Evolutionary conservation across 1,140 invertebrate species (phyloP), one percentile per base, ranked within the genome.

Genomic region (Drosophila kanapiae): DNA sequence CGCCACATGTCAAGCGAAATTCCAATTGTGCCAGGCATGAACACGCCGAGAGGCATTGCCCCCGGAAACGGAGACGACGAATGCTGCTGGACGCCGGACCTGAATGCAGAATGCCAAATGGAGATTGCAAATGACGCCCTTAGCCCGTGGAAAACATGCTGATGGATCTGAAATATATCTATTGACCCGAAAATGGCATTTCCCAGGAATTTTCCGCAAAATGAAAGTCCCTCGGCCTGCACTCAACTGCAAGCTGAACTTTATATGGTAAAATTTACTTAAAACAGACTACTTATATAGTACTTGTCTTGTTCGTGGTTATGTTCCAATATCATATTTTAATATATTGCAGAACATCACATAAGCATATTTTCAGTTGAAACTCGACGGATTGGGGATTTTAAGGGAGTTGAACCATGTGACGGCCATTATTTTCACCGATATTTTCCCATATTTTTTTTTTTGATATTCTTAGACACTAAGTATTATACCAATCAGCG

Each of bases 131-230:
- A 85, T 76, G 67, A 54, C 65, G 60, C 54, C 65, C 58, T 14
- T 40, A 56, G n/a, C 43, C 48, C 51, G 18, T 54, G 33, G 18
- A 38, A 53, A 54, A 54, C 51, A 37, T 38, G 33, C 33, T 18
- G 33, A 23, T 23, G 54, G 61, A 71, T 72, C 65, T 53, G 54
- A 80, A 80, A 83, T 80, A 85, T 84, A 82, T 79, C 69, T 75
- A 82, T 65, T 61, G 75, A 76, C 29, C 71, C 72, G 51, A 82
- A 82, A 84, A 82, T 83, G 72, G 40, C 71, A 74, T 67, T 80
- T 69, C 79, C 58, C 51, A 62, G 64, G 63, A 40, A 31, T 38
- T 40, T 45, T 5, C 48, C 29, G n/a, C 48, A 49, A 49, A 49
- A 31, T 51, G n/a, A 2, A 31, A 27, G 14, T 16, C n/a, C 6